Percentiles rank a stretch among this genome's conserved stretches.
These are phyloP conservation scores for Seira sanloemensis DNA, from an alignment of 2,888 invertebrate genomes.

Conservation along the genomic window DNA sequence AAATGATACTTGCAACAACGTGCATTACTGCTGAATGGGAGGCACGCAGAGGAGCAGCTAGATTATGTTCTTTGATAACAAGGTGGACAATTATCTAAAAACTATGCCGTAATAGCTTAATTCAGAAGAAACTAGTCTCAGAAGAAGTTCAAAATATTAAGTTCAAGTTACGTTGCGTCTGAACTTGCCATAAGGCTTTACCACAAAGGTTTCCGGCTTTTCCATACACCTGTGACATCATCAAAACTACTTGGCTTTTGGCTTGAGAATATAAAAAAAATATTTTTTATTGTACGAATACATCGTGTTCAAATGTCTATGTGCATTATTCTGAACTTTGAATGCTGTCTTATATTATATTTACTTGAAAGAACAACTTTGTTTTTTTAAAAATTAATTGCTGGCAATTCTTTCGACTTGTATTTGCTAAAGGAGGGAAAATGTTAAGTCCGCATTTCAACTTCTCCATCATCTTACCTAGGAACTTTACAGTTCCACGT, in stretches of 20 bases:
- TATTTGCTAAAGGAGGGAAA: too few relatives aligned
- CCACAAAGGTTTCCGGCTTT: constrained; percentile 57
- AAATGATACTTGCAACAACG: background rate
- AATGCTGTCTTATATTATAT: too few relatives aligned
- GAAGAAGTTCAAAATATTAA: background rate
- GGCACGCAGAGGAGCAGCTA: background rate
- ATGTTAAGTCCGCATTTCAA: too few relatives aligned
- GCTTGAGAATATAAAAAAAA: background rate
- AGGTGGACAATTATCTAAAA: background rate
- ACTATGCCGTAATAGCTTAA: background rate
- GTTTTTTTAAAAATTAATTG: too few relatives aligned
- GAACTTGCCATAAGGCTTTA: too few relatives aligned
- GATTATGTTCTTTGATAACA: background rate
- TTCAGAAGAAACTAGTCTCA: background rate
- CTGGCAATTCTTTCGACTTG: too few relatives aligned
- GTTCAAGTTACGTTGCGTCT: background rate
- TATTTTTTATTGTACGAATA: background rate
- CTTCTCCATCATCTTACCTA: too few relatives aligned
- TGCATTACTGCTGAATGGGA: background rate
- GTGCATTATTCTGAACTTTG: background rate
- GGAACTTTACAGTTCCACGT: too few relatives aligned
- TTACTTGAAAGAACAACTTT: too few relatives aligned
- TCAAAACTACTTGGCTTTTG: background rate
- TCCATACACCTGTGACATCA: constrained; percentile 43
- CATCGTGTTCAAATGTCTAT: too few relatives aligned